A percentile compares a stretch with the other conserved stretches of the same genome.
These are phyloP conservation scores for Hemicentrotus pulcherrimus DNA, from an alignment of 35 echinoderm and acorn worm species.

Conservation along the genomic window DNA sequence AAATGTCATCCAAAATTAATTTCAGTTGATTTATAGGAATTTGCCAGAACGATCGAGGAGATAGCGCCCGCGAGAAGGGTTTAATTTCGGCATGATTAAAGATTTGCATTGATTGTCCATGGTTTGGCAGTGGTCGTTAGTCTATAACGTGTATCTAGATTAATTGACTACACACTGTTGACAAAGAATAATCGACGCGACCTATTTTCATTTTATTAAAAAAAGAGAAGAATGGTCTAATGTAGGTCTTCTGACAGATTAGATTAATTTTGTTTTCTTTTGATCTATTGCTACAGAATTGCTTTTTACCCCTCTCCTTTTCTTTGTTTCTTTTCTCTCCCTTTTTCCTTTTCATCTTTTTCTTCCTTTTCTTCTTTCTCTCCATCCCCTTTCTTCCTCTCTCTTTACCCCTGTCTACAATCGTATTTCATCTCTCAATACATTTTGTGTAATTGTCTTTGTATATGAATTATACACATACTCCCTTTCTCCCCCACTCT, in stretches of 20 bases:
- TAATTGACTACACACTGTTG: background rate
- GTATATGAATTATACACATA: too few relatives aligned
- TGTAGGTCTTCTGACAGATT: background rate
- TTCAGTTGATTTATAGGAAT: background rate
- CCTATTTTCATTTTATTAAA: background rate
- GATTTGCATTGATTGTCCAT: background rate
- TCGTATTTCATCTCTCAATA: too few relatives aligned
- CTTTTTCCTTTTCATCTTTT: too few relatives aligned
- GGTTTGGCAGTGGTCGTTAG: background rate
- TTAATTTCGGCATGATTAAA: conserved; percentile 2
- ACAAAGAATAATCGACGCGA: conserved; percentile 11
- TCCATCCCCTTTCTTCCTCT: too few relatives aligned
- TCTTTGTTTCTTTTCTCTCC: background rate
- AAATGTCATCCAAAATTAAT: conserved; percentile 3
- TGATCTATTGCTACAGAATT: background rate
- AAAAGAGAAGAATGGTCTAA: background rate
- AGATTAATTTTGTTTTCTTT: background rate
- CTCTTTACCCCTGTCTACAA: too few relatives aligned
- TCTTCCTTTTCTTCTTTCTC: too few relatives aligned
- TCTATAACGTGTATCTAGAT: background rate
- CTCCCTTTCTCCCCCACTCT: too few relatives aligned
- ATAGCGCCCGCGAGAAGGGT: background rate
- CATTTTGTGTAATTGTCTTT: too few relatives aligned
- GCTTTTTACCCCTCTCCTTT: background rate
- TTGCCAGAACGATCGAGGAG: background rate